Evolutionary conservation across 2,888 invertebrate species (phyloP), one percentile per base, ranked within the genome.

Genomic region (Pheosia tremula): DNA sequence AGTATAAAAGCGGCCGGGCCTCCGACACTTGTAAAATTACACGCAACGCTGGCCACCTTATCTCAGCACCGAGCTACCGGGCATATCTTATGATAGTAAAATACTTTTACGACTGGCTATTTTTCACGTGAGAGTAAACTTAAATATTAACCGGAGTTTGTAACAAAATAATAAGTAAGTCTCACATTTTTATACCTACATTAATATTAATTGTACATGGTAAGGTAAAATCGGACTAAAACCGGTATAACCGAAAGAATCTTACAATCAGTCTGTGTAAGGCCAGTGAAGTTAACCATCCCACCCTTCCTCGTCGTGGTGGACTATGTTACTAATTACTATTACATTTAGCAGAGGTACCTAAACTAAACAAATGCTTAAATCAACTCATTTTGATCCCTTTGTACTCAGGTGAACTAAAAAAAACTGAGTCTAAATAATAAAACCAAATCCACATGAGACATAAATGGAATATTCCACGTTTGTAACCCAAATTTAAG

Each of bases 11-110:
- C 58, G 43, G 47, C 45, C 56, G 62, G 63, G 61, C 75, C 78
- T 73, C 77, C 81, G 83, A 84, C 87, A 87, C 87, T 88, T 85
- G 90, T 86, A 84, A 85, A 85, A 90, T 90, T 89, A 87, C 87
- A 84, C 87, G 87, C 83, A 79, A 77, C 75, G 83, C 79, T 85
- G 82, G 67, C 61, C 77, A 64, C 72, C 79, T 80, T 87, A 85
- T 86, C 84, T 81, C 71, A 72, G 77, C 69, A 74, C 70, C 74
- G 70, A 76, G 78, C 70, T 71, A 70, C 67, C 70, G 77, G 74
- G 70, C 66, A 64, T 71, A 66, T 72, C 66, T 62, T 77, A 74
- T 59, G 66, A 57, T 63, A 64, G 57, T 72, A 61, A 66, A 67
- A 62, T 72, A 72, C 65, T 72, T 62, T 69, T 72, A 63, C 61